A percentile compares a stretch with the other conserved stretches of the same genome.
phyloP scores from a whole-genome alignment of 2,797 vertebrate species.

The Mycteria americana region DNA sequence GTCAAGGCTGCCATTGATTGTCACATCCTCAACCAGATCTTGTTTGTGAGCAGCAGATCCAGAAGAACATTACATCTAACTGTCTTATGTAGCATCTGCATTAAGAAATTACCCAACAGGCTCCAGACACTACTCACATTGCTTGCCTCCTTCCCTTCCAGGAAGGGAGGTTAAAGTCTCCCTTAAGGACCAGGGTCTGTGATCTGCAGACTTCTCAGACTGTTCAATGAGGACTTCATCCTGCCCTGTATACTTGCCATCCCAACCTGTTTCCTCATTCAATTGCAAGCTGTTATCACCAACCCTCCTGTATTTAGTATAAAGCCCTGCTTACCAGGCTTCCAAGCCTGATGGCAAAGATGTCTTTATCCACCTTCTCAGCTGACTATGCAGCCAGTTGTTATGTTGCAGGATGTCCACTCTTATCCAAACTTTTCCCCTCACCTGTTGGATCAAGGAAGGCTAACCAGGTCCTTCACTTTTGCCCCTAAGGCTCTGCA shows the following conservation, averaged over 20 bases:
- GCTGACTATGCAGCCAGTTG: not conserved
- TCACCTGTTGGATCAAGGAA: not conserved
- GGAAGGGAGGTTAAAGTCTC: not conserved
- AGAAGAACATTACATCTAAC: not conserved
- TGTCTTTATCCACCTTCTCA: not conserved
- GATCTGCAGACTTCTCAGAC: not conserved
- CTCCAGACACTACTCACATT: not conserved
- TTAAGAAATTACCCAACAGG: not conserved
- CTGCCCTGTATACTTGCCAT: not conserved
- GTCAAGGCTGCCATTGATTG: not conserved
- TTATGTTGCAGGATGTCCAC: not conserved
- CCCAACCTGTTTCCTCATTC: not conserved
- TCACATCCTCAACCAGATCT: not conserved
- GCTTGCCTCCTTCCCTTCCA: not conserved
- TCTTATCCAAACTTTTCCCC: not conserved
- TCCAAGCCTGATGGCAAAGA: not conserved
- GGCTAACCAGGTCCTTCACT: not conserved
- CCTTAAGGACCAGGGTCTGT: not conserved
- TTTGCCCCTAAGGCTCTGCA: not conserved
- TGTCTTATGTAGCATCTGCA: not conserved
- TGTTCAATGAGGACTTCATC: not conserved
- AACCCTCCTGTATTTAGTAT: not conserved
- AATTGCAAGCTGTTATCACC: not conserved
- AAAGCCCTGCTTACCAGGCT: not conserved
- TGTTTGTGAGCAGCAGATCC: not conserved